Conservation (phyloP, 2,797 vertebrate genomes). For the Petrocephalus schoutedeni region DNA sequence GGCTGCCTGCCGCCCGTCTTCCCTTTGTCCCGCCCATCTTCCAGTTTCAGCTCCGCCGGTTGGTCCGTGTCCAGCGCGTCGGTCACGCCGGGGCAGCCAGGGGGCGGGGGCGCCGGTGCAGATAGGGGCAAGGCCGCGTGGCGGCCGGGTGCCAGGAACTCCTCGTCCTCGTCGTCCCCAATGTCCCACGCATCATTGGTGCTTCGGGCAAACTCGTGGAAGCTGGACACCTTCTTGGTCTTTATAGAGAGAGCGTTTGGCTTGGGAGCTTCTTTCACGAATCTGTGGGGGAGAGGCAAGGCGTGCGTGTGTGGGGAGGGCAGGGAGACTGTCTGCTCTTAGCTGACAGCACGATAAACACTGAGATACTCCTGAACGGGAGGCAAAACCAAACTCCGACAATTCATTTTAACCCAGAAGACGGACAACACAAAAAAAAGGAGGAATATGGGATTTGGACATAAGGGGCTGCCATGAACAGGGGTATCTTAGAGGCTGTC, state of each 20-base stretch:
- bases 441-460: background rate
- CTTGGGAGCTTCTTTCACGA: conserved; percentile 82
- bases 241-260: conserved; percentile 68
- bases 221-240: conserved; percentile 88
- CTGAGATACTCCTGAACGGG: background rate
- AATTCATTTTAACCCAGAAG: background rate
- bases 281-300: conserved; percentile 56
- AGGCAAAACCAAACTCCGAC: conserved; percentile 6
- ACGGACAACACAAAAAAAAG: conserved; percentile 5
- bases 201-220: conserved; percentile 90
- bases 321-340: background rate
- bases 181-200: conserved; percentile 98
- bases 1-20: conserved; percentile 44
- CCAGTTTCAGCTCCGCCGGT: conserved; percentile 60
- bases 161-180: conserved; percentile 81
- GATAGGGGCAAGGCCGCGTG: background rate
- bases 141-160: conserved; percentile 48
- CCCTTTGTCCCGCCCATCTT: conserved; percentile 60
- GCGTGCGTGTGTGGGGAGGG: background rate
- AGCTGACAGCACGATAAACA: background rate
- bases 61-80: conserved; percentile 58
- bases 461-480: background rate
- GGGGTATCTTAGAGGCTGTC: background rate
- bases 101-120: background rate
- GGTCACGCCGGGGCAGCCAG: conserved; percentile 32